phyloP scores from a whole-genome alignment of 1,140 invertebrate species.

The Drosophila elegans region DNA sequence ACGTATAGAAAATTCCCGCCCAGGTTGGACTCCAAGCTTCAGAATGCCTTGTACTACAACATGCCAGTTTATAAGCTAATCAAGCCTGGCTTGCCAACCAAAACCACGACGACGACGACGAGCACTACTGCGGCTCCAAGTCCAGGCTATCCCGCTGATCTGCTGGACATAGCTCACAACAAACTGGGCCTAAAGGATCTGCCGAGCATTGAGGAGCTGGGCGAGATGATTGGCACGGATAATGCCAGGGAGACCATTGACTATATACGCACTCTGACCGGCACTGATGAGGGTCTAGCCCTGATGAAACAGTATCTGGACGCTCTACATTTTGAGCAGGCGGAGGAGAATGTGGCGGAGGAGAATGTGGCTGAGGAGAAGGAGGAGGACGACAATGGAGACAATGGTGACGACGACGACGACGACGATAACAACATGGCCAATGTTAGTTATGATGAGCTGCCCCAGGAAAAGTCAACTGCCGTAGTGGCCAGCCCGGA shows the following conservation, averaged over 20 bases:
- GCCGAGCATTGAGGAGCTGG: constrained; percentile 63
- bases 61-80: constrained; percentile 67
- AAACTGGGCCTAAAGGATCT: constrained; percentile 72
- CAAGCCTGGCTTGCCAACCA: constrained; percentile 8
- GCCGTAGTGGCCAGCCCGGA: constrained; percentile 3
- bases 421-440: constrained; percentile 52
- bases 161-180: constrained; percentile 62
- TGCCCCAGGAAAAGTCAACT: constrained; percentile 9
- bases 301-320: constrained; percentile 74
- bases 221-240: constrained; percentile 68
- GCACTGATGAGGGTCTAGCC: constrained; percentile 62
- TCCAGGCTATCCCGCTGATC: constrained; percentile 68
- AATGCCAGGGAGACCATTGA: constrained; percentile 67
- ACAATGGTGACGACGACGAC: constrained; percentile 8
- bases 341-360: constrained; percentile 17
- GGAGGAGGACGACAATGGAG: neutral
- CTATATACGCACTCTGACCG: constrained; percentile 62
- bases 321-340: constrained; percentile 60
- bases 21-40: constrained; percentile 45
- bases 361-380: constrained; percentile 3
- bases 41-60: constrained; percentile 67
- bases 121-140: constrained; percentile 26
- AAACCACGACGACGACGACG: constrained; percentile 29
- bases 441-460: constrained; percentile 42
- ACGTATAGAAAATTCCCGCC: constrained; percentile 34